Percentiles rank a stretch among this genome's conserved stretches.
These are phyloP conservation scores for Cossypha polioptera DNA, from an alignment of 2,797 vertebrate species.

Conservation along the genomic window DNA sequence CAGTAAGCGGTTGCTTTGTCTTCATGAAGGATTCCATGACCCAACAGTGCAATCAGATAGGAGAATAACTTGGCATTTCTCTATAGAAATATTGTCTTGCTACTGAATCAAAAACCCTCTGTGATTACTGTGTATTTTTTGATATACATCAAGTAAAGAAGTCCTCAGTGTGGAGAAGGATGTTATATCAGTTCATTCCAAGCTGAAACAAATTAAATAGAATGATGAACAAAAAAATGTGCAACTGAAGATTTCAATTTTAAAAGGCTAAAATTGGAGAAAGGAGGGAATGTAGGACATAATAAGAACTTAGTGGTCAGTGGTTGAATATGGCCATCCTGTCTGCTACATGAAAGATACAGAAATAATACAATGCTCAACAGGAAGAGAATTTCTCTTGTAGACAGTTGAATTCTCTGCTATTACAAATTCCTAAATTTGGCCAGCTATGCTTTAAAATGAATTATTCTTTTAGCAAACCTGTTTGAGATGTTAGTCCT, in stretches of 20 bases:
- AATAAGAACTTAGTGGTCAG: background rate
- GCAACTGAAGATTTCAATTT: background rate
- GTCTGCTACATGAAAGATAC: background rate
- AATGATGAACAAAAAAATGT: background rate
- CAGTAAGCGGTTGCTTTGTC: background rate
- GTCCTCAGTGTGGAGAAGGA: background rate
- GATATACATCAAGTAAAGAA: background rate
- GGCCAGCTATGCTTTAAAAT: background rate
- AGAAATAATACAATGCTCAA: background rate
- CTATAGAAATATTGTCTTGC: background rate
- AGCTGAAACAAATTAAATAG: background rate
- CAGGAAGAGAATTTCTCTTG: background rate
- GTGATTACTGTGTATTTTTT: background rate
- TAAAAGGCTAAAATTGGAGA: background rate
- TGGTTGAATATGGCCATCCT: background rate
- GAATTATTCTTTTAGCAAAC: background rate
- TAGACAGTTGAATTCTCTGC: background rate
- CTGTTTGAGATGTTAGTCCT: background rate
- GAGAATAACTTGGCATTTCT: background rate
- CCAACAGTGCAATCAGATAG: background rate
- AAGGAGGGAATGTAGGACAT: background rate
- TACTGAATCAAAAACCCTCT: background rate
- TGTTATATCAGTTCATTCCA: background rate
- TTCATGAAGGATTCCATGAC: background rate
- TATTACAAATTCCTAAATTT: background rate